Evolutionary conservation across 2,113 vertebrate genomes (phyloP).

Genomic region (Hipposideros armiger): DNA sequence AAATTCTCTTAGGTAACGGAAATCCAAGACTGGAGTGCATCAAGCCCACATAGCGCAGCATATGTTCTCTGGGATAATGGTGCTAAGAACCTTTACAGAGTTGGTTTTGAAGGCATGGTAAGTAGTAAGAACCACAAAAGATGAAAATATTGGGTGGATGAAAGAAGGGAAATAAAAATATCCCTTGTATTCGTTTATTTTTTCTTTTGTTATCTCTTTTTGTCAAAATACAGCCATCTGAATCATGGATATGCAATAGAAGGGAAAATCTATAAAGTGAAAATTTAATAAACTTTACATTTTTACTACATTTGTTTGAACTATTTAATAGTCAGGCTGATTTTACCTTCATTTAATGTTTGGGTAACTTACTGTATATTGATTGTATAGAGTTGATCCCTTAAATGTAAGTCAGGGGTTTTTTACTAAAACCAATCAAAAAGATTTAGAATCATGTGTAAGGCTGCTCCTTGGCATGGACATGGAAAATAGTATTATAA

Average conservation of each 20-base stretch:
- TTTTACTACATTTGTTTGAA: neutral
- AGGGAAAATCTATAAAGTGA: slow-evolving; percentile 87
- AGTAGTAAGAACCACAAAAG: slow-evolving; percentile 85
- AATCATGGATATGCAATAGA: slow-evolving; percentile 88
- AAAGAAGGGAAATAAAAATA: slow-evolving; percentile 73
- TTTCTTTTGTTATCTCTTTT: slow-evolving; percentile 85
- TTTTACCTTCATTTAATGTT: neutral
- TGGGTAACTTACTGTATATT: neutral
- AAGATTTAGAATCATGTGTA: neutral
- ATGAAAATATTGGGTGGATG: slow-evolving; percentile 59
- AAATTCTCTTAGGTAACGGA: slow-evolving; percentile 93
- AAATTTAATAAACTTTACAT: slow-evolving; percentile 81
- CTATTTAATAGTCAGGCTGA: slow-evolving; percentile 22
- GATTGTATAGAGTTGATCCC: neutral
- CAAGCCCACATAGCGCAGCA: slow-evolving; percentile 98
- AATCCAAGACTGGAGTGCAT: slow-evolving; percentile 99
- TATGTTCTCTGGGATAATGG: slow-evolving; percentile 99
- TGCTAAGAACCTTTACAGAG: slow-evolving; percentile 99
- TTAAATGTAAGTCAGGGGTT: neutral
- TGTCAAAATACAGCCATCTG: slow-evolving; percentile 87
- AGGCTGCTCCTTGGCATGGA: neutral
- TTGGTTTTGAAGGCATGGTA: slow-evolving; percentile 99
- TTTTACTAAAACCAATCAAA: slow-evolving; percentile 29
- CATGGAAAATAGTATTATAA: neutral
- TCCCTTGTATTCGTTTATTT: slow-evolving; percentile 72